Percentiles rank a stretch among this genome's conserved stretches.
Evolutionary conservation across 2,888 invertebrate species (phyloP).

Genomic region (Clusia tigrina): DNA sequence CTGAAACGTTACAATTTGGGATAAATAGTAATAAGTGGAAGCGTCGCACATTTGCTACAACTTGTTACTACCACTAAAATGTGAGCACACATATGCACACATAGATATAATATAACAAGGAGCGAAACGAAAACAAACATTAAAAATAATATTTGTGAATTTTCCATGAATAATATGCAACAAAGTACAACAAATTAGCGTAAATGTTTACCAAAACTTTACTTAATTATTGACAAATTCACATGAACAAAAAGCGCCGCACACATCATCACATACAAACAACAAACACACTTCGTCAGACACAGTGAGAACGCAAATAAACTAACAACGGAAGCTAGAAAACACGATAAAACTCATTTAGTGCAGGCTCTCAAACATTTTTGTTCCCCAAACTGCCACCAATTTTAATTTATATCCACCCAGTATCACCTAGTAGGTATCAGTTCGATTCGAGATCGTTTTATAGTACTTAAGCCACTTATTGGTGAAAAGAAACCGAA

Average conservation of each 20-base stretch:
- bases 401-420: no score
- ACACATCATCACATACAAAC: conserved; percentile 2
- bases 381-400: neutral
- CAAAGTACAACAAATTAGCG: conserved; percentile 35
- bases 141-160: conserved; percentile 32
- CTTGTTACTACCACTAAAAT: no score
- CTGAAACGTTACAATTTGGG: no score
- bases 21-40: neutral
- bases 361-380: neutral
- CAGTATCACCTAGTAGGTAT: no score
- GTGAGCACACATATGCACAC: neutral
- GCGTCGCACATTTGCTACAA: no score
- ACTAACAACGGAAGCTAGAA: neutral
- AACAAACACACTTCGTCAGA: conserved; percentile 6
- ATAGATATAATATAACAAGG: no score
- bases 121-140: conserved; percentile 21
- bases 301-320: conserved; percentile 9
- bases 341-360: conserved; percentile 4
- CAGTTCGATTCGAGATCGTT: no score
- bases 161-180: conserved; percentile 45
- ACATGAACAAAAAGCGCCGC: conserved; percentile 31
- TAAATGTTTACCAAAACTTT: conserved; percentile 45
- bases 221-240: conserved; percentile 50
- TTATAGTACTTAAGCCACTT: no score
- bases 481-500: no score